Evolutionary conservation across 2,797 vertebrate species (phyloP).

Genomic region (Hydrophis major): DNA sequence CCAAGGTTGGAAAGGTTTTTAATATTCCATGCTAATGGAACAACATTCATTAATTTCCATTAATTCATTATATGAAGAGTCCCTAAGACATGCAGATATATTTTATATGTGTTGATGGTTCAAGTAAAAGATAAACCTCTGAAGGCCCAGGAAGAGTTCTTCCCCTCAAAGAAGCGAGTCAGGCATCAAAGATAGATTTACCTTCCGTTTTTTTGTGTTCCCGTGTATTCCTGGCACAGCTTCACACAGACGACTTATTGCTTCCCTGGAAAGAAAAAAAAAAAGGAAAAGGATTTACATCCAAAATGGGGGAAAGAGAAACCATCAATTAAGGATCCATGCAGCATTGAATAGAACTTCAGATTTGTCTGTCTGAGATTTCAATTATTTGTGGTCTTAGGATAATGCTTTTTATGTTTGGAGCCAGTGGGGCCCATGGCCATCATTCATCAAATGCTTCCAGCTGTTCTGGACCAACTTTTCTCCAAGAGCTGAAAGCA

Average conservation of each 20-base stretch:
- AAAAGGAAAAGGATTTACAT: constrained; percentile 30
- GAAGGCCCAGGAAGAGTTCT: neutral
- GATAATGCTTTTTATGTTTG: neutral
- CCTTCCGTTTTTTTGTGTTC: constrained; percentile 81
- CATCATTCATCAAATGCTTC: neutral
- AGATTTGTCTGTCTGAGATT: neutral
- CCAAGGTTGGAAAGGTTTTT: neutral
- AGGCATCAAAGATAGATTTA: constrained; percentile 61
- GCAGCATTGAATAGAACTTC: neutral
- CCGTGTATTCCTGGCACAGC: constrained; percentile 77
- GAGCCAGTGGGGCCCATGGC: neutral
- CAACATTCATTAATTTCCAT: neutral
- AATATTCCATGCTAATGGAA: neutral
- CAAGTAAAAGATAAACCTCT: neutral
- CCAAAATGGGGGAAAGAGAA: constrained; percentile 24
- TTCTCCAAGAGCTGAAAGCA: neutral
- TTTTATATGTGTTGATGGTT: neutral
- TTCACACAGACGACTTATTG: constrained; percentile 89
- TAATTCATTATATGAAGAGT: neutral
- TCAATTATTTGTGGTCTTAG: neutral
- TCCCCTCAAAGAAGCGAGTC: neutral
- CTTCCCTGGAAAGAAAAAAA: constrained; percentile 80
- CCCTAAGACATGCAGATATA: neutral
- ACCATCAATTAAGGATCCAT: neutral
- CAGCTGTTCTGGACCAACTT: neutral